Percentiles rank a stretch among this genome's conserved stretches.
These are phyloP conservation scores for Callyntrura sp. DNA, from an alignment of 2,888 invertebrate species.

Conservation along the genomic window DNA sequence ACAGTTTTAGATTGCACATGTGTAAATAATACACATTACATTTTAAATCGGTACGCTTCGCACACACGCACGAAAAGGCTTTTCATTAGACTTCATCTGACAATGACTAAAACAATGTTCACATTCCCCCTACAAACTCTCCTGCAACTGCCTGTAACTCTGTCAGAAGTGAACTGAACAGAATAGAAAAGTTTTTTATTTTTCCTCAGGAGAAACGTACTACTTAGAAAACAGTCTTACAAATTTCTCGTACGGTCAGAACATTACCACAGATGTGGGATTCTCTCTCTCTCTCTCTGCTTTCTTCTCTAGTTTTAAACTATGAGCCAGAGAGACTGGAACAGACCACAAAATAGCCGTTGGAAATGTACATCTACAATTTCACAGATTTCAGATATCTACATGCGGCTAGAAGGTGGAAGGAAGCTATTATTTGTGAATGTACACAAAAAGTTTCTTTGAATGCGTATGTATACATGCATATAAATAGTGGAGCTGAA, in stretches of 20 bases:
- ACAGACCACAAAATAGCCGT: conserved; percentile 50
- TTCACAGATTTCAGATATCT: no score
- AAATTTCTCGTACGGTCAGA: background rate
- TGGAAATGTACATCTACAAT: background rate
- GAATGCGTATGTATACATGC: no score
- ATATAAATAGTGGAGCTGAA: background rate
- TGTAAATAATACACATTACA: no score
- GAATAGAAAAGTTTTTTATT: conserved; percentile 3
- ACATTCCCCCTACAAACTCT: background rate
- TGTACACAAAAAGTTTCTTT: no score
- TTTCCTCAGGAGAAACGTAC: background rate
- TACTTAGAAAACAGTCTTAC: background rate
- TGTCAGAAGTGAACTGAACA: background rate
- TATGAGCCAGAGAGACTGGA: conserved; percentile 9
- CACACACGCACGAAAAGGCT: no score
- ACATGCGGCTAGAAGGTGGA: no score
- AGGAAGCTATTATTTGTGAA: no score
- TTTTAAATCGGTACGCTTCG: no score
- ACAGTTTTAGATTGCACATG: no score
- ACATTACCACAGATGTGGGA: conserved; percentile 1
- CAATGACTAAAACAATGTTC: no score
- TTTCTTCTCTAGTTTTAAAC: conserved; percentile 9
- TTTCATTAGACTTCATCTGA: no score
- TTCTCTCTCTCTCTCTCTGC: no score
- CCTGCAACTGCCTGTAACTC: background rate